A percentile compares a stretch with the other conserved stretches of the same genome.
These are phyloP conservation scores for Drosophila seguyi DNA, from an alignment of 1,140 invertebrate genomes.

Conservation along the genomic window DNA sequence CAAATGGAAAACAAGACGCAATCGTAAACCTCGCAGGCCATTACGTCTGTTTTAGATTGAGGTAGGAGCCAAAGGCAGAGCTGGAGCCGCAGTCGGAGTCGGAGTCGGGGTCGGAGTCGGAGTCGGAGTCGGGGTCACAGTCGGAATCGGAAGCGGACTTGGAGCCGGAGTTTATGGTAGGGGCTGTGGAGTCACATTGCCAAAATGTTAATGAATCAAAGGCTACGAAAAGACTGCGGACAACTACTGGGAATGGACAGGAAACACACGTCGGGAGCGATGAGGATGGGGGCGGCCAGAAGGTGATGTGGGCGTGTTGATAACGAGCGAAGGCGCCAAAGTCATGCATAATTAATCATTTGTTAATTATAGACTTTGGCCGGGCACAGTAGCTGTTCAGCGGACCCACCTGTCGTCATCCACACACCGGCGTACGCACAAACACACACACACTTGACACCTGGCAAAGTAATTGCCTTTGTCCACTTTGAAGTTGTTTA, in stretches of 20 bases:
- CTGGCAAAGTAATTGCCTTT: constrained; percentile 81
- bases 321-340: constrained; percentile 71
- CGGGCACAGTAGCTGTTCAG: constrained; percentile 35
- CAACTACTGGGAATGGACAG: constrained; percentile 63
- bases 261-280: constrained; percentile 23
- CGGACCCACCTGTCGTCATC: constrained; percentile 55
- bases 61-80: background rate
- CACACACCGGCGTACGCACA: constrained; percentile 16
- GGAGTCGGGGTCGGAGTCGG: background rate
- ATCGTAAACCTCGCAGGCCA: constrained; percentile 40
- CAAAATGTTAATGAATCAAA: constrained; percentile 81
- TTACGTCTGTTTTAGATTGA: constrained; percentile 34
- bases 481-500: constrained; percentile 77
- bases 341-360: constrained; percentile 84
- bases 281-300: constrained; percentile 1
- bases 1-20: constrained; percentile 69
- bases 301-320: constrained; percentile 67
- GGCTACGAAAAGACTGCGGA: constrained; percentile 65
- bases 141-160: constrained; percentile 12
- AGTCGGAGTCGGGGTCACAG: no score
- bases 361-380: constrained; percentile 79
- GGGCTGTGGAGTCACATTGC: constrained; percentile 38
- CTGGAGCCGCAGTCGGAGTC: background rate
- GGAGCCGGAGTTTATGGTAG: constrained; percentile 20
- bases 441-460: constrained; percentile 67